Evolutionary conservation across 2,113 vertebrate species (phyloP).

Genomic region (Microcebus ravelobensis): DNA sequence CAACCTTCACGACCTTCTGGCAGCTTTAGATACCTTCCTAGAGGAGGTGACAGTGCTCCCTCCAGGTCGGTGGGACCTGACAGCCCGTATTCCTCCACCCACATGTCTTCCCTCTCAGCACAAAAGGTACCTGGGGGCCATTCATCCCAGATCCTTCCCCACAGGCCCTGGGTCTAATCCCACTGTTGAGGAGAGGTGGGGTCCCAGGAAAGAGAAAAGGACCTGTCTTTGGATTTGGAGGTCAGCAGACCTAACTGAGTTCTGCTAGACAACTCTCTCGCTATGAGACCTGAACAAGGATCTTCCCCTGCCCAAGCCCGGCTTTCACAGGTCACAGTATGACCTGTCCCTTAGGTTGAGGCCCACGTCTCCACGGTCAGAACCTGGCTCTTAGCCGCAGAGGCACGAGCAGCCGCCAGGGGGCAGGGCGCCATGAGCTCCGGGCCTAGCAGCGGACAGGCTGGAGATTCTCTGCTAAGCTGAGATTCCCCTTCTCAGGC

Average conservation of each 20-base stretch:
- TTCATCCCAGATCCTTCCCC: neutral
- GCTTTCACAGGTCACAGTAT: neutral
- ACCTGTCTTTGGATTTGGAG: neutral
- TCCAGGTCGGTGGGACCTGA: constrained; percentile 87
- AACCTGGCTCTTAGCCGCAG: neutral
- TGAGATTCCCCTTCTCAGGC: constrained; percentile 67
- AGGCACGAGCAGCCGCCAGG: constrained; percentile 15
- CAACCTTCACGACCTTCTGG: constrained; percentile 79
- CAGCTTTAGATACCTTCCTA: constrained; percentile 85
- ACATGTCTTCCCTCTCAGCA: constrained; percentile 75
- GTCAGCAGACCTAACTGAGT: neutral
- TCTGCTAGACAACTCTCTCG: neutral
- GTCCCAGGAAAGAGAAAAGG: neutral
- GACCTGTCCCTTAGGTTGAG: neutral
- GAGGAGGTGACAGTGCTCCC: constrained; percentile 87
- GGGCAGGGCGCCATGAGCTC: neutral
- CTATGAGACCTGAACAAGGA: neutral
- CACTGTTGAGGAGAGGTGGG: neutral
- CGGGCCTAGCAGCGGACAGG: fast-evolving
- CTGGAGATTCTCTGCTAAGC: neutral
- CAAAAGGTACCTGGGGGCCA: constrained; percentile 81
- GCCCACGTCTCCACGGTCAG: neutral
- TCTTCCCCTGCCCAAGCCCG: too few relatives aligned
- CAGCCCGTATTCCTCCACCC: constrained; percentile 81
- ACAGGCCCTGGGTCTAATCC: neutral